These are phyloP conservation scores for Thalassoma bifasciatum DNA, from an alignment of 2,113 vertebrate genomes.

Conservation along the genomic window DNA sequence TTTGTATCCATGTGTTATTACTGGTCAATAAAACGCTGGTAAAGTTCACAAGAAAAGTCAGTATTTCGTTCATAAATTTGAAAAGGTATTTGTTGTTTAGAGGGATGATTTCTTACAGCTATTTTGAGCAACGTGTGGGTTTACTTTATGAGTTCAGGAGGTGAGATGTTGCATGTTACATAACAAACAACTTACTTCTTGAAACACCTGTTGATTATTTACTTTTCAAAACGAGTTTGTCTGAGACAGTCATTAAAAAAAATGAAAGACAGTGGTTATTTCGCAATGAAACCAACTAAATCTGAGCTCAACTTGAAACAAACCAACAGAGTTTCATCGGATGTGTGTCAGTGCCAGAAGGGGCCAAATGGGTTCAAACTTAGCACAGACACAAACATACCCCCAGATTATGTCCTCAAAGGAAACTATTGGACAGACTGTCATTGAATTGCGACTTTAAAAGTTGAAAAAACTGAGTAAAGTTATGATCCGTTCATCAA, in stretches of 20 bases:
- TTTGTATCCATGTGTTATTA: background rate
- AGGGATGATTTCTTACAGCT: background rate
- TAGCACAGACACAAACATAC: background rate
- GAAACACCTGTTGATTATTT: slow-evolving; percentile 41
- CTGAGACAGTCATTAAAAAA: background rate
- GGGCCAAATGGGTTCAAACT: slow-evolving; percentile 11
- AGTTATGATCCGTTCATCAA: background rate
- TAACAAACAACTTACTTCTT: slow-evolving; percentile 14
- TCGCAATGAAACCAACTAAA: background rate
- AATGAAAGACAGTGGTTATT: background rate
- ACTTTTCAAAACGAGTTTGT: background rate
- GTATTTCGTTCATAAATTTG: background rate
- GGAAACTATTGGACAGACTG: background rate
- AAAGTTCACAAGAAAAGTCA: background rate
- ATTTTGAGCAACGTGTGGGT: background rate
- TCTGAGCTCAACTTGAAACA: background rate
- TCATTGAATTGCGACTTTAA: background rate
- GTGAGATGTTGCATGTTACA: slow-evolving; percentile 26
- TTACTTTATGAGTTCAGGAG: slow-evolving; percentile 13
- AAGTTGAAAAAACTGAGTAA: background rate
- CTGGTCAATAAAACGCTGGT: background rate
- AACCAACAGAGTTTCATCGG: background rate
- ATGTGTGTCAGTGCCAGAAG: slow-evolving; percentile 24
- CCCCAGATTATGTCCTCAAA: background rate
- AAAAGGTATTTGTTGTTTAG: background rate